Evolutionary conservation across 2,113 vertebrate genomes (phyloP).

Genomic region (Lycocorax pyrrhopterus): DNA sequence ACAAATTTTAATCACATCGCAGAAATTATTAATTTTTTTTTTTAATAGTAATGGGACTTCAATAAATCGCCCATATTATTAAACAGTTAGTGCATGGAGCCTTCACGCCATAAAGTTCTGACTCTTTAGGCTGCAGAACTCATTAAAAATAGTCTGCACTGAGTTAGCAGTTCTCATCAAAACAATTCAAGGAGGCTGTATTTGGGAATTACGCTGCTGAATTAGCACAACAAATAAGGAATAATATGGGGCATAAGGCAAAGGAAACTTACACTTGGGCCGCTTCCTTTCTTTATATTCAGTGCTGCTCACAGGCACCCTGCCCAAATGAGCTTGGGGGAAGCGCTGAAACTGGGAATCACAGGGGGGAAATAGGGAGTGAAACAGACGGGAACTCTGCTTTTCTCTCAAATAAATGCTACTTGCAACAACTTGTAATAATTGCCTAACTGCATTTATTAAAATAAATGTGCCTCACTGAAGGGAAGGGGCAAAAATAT

Average conservation of each 20-base stretch:
- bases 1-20: conserved; percentile 24
- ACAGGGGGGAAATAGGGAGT: neutral
- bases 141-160: conserved; percentile 16
- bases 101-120: neutral
- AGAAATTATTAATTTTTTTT: neutral
- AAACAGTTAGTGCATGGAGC: neutral
- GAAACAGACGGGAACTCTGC: neutral
- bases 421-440: neutral
- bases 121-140: neutral
- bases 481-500: neutral
- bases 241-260: conserved; percentile 10
- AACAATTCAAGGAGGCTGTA: conserved; percentile 26
- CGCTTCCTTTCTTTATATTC: conserved; percentile 26
- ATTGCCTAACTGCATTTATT: neutral
- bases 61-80: neutral
- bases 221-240: conserved; percentile 54
- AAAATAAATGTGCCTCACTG: neutral
- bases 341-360: conserved; percentile 7
- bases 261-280: conserved; percentile 28
- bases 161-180: conserved; percentile 52
- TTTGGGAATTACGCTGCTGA: conserved; percentile 37
- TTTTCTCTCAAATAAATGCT: neutral
- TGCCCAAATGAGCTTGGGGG: conserved; percentile 17
- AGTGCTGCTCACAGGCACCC: neutral
- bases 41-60: neutral